Conservation (phyloP, 1,140 invertebrate species). For the Plutomurus gul region DNA sequence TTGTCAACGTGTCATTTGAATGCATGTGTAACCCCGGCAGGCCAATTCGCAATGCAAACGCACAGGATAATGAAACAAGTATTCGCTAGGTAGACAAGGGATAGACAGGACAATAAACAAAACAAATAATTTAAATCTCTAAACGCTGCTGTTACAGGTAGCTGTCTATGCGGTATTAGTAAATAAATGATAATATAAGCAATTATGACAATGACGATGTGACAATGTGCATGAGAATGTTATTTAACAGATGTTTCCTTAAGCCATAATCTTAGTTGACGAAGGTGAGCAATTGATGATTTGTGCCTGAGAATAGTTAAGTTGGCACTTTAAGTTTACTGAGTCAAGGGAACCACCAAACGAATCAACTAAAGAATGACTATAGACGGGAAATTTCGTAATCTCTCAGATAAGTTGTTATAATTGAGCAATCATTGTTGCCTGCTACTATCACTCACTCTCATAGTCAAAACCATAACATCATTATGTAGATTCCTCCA, state of each 20-base stretch:
- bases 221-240: neutral
- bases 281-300: neutral
- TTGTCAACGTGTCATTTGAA: too few species aligned
- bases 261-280: neutral
- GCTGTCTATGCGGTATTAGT: too few species aligned
- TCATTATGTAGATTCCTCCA: neutral
- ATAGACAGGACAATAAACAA: too few species aligned
- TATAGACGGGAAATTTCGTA: neutral
- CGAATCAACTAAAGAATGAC: neutral
- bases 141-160: too few species aligned
- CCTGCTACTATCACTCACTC: neutral
- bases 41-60: too few species aligned
- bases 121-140: too few species aligned
- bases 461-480: slow-evolving; percentile 6
- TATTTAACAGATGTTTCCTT: slow-evolving; percentile 3
- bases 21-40: too few species aligned
- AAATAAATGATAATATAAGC: neutral
- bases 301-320: neutral
- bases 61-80: too few species aligned
- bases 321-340: slow-evolving; percentile 3
- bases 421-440: slow-evolving; percentile 5
- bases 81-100: too few species aligned
- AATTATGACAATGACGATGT: neutral
- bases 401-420: neutral
- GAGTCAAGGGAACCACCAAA: slow-evolving; percentile 8